Evolutionary conservation across 1,140 invertebrate genomes (phyloP).

Genomic region (Cotesia typhae): DNA sequence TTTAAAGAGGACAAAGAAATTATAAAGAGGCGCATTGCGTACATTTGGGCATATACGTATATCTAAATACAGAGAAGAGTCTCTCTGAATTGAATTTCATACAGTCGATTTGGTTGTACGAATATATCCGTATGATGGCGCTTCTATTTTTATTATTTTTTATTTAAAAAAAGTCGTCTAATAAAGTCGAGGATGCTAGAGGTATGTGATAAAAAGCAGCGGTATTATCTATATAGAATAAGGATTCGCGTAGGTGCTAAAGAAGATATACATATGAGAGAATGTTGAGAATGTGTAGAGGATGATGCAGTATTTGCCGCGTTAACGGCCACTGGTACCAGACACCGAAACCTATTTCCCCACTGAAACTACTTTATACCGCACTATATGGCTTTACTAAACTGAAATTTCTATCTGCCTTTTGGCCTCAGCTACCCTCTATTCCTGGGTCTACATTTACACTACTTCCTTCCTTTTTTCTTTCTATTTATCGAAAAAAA

Average conservation of each 20-base stretch:
- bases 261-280: not conserved
- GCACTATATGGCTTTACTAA: slow-evolving; percentile 8
- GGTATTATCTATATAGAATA: no score
- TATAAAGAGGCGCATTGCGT: slow-evolving; percentile 31
- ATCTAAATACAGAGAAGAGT: not conserved
- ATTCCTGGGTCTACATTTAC: no score
- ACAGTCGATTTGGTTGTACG: slow-evolving; percentile 32
- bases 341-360: slow-evolving; percentile 48
- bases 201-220: no score
- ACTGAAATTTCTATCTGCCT: not conserved
- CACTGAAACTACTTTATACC: slow-evolving; percentile 38
- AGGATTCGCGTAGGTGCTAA: not conserved
- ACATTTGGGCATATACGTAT: slow-evolving; percentile 27
- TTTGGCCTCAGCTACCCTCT: not conserved
- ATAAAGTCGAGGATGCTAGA: no score
- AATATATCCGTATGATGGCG: slow-evolving; percentile 14
- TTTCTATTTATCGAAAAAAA: no score
- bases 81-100: slow-evolving; percentile 19
- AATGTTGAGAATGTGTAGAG: slow-evolving; percentile 4
- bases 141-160: not conserved
- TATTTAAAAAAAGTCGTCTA: no score
- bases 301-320: slow-evolving; percentile 30
- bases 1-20: slow-evolving; percentile 1
- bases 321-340: slow-evolving; percentile 41
- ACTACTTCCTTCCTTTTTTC: no score